Evolutionary conservation across 2,113 vertebrate species (phyloP), one percentile per base, ranked within the genome.

Genomic region (Megaptera novaeangliae): DNA sequence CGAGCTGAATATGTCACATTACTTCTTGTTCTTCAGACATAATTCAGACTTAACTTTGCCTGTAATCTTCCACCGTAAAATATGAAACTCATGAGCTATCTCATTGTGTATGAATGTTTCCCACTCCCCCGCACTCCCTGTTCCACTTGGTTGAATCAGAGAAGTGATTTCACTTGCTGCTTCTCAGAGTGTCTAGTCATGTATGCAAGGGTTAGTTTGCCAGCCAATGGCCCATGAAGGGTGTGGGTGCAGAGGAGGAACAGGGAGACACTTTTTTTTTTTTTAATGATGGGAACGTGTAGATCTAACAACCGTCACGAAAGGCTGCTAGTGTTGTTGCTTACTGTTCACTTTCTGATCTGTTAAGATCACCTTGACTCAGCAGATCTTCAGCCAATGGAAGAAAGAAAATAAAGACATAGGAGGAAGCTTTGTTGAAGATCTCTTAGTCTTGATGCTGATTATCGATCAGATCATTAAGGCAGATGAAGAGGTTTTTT

Each of bases 391-490:
- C 98, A 99, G 98, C 97, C 98, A 98, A 97, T 98, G 98, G 98
- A 99, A 99, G 97, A 98, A 98, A 98, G 97, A 98, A 98, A 99
- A 99, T 99, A 98, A 98, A 99, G 98, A 99, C 99, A 97, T 98
- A 97, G 98, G 98, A 98, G 98, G 98, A 98, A 98, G 99, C 99
- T 98, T 99, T 99, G 98, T 99, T 98, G 98, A 99, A 99, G 99
- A 99, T 98, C 98, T 98, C 96, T 98, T 98, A 98, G 98, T 98
- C 99, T 99, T 98, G 98, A 99, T 98, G 98, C 99, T 99, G 99
- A 99, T 99, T 99, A 99, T 99, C 97, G 99, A 99, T 99, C 99
- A 99, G 99, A 99, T 99, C 99, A 99, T 99, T 99, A 99, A 99
- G 99, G 99, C 99, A 99, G 99, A 99, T 99, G 99, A 99, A 99